Evolutionary conservation across 64 coral and sea anemone species (phyloP).

Genomic region (Cladopsammia gracilis): DNA sequence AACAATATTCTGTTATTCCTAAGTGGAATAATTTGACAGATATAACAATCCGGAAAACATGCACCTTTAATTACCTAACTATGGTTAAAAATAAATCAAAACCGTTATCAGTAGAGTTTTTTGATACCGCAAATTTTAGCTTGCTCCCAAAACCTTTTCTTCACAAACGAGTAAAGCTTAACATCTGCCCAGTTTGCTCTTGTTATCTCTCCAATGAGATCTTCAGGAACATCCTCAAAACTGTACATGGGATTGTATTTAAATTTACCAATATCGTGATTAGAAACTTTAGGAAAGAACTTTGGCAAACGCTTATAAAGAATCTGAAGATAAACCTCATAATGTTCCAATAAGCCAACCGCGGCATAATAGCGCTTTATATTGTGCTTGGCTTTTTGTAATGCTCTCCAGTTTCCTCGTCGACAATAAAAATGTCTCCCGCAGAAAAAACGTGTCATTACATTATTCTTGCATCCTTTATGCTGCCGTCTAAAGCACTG

Average conservation of each 20-base stretch:
- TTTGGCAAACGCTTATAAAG: slow-evolving; percentile 75
- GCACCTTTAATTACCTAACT: too few relatives aligned
- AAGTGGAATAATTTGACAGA: too few relatives aligned
- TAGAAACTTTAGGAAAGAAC: slow-evolving; percentile 58
- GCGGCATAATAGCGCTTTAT: slow-evolving; percentile 74
- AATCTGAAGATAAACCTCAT: slow-evolving; percentile 69
- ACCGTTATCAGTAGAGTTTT: too few relatives aligned
- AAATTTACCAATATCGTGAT: slow-evolving; percentile 20
- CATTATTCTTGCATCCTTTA: slow-evolving; percentile 79
- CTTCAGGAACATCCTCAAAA: slow-evolving; percentile 53
- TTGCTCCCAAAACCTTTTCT: slow-evolving; percentile 75
- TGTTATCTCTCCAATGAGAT: slow-evolving; percentile 46
- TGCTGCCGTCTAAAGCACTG: slow-evolving; percentile 75
- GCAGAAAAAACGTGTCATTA: slow-evolving; percentile 95
- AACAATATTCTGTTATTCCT: too few relatives aligned
- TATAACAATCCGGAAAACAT: too few relatives aligned
- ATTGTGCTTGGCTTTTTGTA: slow-evolving; percentile 76
- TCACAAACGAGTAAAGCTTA: slow-evolving; percentile 76
- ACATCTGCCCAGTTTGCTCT: slow-evolving; percentile 75
- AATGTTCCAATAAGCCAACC: slow-evolving; percentile 82
- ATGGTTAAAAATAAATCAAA: too few relatives aligned
- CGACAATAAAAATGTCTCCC: slow-evolving; percentile 75
- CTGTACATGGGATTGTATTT: slow-evolving; percentile 80
- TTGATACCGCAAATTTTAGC: slow-evolving; percentile 68
- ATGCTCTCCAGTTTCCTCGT: slow-evolving; percentile 61